Evolutionary conservation across 2,113 vertebrate species (phyloP), one percentile per base, ranked within the genome.

Genomic region (Acrocephalus kingi): DNA sequence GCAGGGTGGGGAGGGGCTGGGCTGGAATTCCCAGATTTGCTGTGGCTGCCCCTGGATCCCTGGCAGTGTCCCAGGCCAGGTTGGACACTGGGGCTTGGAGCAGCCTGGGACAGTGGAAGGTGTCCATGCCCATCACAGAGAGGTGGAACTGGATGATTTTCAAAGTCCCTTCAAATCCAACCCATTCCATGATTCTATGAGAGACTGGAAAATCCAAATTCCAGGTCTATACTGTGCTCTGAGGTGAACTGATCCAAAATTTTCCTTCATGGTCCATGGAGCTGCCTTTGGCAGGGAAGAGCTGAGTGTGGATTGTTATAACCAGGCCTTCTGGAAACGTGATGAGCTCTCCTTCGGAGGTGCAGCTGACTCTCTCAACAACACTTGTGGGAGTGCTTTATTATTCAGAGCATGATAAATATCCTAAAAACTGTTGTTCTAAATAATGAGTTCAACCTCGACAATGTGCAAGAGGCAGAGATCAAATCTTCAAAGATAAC

Each of bases 61-160:
- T 74, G 81, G 39, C 35, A 63, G 48, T 73, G 81, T 4, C 49
- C 68, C 37, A 84, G 55, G 55, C 46, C 79, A 82, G 82, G 49
- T 0, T 84, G 69, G 69, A 23, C 67, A 45, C 0, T 64, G 82
- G 67, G 81, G 68, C 8, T 80, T 2, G 73, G 68, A 84, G 49
- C 69, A 74, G 13, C 48, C 58, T 84, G 82, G 82, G 3, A 20
- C 61, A 84, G 28, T 56, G 69, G 41, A 0, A 85, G 61, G 23
- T 23, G 69, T 28, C 69, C 59, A 41, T 74, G 69, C 31, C 31
- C n/a, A n/a, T 39, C 41, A n/a, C 39, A 22, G 22, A 45, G 35
- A 0, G 19, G 2, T 46, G 49, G 41, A 0, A 18, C 2, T 18
- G 24, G 51, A 1, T 49, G 83, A 24, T 18, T 0, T 64, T 66